Evolutionary conservation across 2,888 invertebrate genomes (phyloP), one percentile per base, ranked within the genome.

Genomic region (Heliconius cydno): DNA sequence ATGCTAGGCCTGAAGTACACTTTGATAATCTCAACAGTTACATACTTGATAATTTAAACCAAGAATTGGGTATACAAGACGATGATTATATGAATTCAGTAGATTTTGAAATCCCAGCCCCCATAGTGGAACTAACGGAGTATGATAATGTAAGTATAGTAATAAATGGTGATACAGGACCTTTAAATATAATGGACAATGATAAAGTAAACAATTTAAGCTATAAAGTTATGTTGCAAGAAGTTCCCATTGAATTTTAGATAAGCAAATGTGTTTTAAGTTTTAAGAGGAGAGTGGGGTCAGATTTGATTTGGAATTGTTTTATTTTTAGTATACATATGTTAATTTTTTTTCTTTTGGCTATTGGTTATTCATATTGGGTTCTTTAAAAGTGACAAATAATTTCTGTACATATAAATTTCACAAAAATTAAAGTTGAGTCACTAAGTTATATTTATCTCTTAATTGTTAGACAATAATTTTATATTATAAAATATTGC

Each of bases 201-300:
- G 63, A 74, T 5, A 63, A 71, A 25, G 84, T 88, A 12, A 87
- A 88, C n/a, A 87, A 84, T 83, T 84, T 88, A 79, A 88, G 88
- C 0, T 93, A 90, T 84, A 92, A 90, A 66, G 79, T 94, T 25
- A 85, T 92, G 0, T 87, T 92, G 88, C 92, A 93, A 41, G 94
- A 94, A 80, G 94, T 94, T 22, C 94, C 94, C 0, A 92, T 94
- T 25, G 94, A 94, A 80, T 94, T 94, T 85, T 93, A 84, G 85
- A 22, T 28, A 41, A 22, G 28, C 22, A 12, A 28, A 12, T 46
- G 6, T 15, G 10, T 1, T 34, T 41, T n/a, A n/a, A n/a, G 30
- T 22, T 65, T 22, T 25, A 63, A 63, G 63, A 28, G 25, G 25
- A 38, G 38, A 65, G 28, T 65, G n/a, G 12, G 25, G 60, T n/a